Conservation (phyloP, 2,888 invertebrate species). For the Phortica magna region DNA sequence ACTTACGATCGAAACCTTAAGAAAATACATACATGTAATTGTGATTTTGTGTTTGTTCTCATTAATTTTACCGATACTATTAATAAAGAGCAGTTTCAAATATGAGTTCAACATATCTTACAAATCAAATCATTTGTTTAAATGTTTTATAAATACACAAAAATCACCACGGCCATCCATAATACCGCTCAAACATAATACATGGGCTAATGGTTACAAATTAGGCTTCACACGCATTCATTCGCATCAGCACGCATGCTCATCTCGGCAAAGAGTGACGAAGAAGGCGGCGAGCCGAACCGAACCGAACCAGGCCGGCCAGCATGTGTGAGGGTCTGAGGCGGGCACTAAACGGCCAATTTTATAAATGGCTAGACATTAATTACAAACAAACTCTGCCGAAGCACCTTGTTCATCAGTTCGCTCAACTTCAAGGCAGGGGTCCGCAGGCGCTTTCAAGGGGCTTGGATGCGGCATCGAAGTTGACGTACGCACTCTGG, state of each 20-base stretch:
- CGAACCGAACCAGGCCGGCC: constrained; percentile 33
- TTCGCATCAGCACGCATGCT: constrained; percentile 32
- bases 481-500: constrained; percentile 36
- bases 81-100: background rate
- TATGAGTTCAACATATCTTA: constrained; percentile 13
- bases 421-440: constrained; percentile 31
- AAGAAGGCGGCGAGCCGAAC: constrained; percentile 45
- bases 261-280: constrained; percentile 44
- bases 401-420: constrained; percentile 35
- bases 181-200: constrained; percentile 58
- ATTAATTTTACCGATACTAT: background rate
- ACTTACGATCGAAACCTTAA: too few species aligned
- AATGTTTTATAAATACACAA: constrained; percentile 68
- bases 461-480: constrained; percentile 48
- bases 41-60: too few species aligned
- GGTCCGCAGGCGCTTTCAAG: constrained; percentile 44
- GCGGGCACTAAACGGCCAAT: constrained; percentile 71
- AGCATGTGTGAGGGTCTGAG: constrained; percentile 29
- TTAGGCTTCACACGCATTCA: constrained; percentile 64
- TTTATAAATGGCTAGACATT: constrained; percentile 75
- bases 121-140: constrained; percentile 62
- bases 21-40: too few species aligned
- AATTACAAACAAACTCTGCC: constrained; percentile 64
- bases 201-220: constrained; percentile 74
- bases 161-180: constrained; percentile 63